Base-by-base conservation (phyloP, 2,888 invertebrate species). In the Apoderus coryli region DNA sequence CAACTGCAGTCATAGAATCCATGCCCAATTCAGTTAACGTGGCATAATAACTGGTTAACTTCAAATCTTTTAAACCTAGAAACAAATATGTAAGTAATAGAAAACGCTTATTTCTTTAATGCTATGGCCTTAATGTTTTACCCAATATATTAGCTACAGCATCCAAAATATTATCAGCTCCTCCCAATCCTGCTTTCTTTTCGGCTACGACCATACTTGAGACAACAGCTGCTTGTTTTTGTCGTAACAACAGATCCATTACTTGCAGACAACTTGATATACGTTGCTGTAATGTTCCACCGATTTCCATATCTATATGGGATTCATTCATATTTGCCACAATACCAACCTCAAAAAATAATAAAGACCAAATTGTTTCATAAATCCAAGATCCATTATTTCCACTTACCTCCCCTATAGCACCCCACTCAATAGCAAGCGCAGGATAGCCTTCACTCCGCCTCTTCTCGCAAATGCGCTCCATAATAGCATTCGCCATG, bases 1-100 rank as follows among this genome's bases (percentile, higher is more conserved):
- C 93, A 0, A 92, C 86, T 0, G 86, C 88, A 88, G 90, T 93
- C 65, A 95, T 75, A 2, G 93, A 93, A 60, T 96, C 93, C 76
- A 96, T 82, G 16, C 95, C 95, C 39, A 96, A 63, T 53, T 95
- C 93, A 2, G 86, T 82, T 2, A 96, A 61, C 0, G 77, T 72
- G 1, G 75, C 68, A 47, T 75, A 72, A 36, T 70, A 65, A 25
- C 78, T 77, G 1, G 75, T 68, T 0, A 69, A 69, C 56, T 76
- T 81, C 48, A 72, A 54, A 47, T 78, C 76, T 14, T 22, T 29
- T 4, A 38, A 31, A 13, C 38, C 37, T 36, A 22, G 22, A 33
- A 28, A 13, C 16, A 31, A 10, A 11, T 5, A 22, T 11, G 16
- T 7, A n/a, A 7, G 10, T 10, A 24, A 9, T 24, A 24, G 10